A percentile compares a stretch with the other conserved stretches of the same genome.
Evolutionary conservation across 2,797 vertebrate species (phyloP).

Genomic region (Sus cebifrons): DNA sequence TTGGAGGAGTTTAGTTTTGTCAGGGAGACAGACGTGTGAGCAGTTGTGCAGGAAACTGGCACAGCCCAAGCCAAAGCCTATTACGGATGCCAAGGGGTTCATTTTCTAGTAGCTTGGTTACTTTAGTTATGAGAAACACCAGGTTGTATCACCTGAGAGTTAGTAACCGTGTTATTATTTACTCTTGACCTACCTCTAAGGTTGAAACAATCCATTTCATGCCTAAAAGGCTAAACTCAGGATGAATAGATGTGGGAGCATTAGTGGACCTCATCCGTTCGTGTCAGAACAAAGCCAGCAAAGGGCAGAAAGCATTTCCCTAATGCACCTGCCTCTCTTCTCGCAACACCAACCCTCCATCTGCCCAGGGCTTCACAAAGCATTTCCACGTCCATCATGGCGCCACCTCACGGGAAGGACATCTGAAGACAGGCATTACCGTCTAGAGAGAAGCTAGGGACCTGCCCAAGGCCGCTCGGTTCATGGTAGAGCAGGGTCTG

Average conservation of each 20-base stretch:
- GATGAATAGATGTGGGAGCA: not conserved
- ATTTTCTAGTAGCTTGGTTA: not conserved
- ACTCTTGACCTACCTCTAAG: not conserved
- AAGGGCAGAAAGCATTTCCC: not conserved
- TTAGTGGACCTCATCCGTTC: not conserved
- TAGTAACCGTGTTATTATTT: not conserved
- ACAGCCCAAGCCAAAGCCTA: not conserved
- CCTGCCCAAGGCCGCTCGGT: not conserved
- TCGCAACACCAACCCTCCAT: not conserved
- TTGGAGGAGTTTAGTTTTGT: not conserved
- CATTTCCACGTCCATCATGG: not conserved
- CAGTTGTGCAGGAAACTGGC: accelerated
- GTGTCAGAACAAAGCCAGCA: not conserved
- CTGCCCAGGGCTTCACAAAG: not conserved
- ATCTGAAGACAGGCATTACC: not conserved
- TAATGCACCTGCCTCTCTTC: too few relatives aligned
- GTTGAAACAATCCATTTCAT: not conserved
- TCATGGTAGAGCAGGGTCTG: not conserved
- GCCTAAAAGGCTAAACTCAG: not conserved
- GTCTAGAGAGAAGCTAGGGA: not conserved
- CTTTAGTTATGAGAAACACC: not conserved
- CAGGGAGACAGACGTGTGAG: not conserved
- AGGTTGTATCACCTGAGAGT: not conserved
- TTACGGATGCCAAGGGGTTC: not conserved
- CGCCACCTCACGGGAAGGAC: not conserved